phyloP scores from a whole-genome alignment of 2,888 invertebrate species.

The Agonopterix subpropinquella region DNA sequence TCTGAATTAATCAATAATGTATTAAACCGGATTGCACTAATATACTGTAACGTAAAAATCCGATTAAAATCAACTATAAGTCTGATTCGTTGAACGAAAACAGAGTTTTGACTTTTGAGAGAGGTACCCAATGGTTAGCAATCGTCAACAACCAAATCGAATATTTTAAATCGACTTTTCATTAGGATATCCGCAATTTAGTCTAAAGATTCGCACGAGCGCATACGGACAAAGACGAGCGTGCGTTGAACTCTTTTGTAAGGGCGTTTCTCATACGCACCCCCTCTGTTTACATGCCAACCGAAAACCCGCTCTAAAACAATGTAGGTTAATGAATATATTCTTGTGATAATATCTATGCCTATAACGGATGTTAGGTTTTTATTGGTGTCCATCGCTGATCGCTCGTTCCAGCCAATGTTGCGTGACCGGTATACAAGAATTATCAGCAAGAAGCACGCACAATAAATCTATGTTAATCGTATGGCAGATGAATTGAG shows the following conservation, averaged over 20 bases:
- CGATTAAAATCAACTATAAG: too few relatives aligned
- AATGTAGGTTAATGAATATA: conserved; percentile 36
- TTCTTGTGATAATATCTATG: conserved; percentile 23
- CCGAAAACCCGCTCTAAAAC: conserved; percentile 36
- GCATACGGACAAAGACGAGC: conserved; percentile 51
- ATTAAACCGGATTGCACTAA: too few relatives aligned
- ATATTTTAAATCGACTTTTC: too few relatives aligned
- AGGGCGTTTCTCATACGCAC: conserved; percentile 56
- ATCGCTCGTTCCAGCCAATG: conserved; percentile 31
- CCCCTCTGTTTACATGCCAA: conserved; percentile 25
- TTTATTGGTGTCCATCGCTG: conserved; percentile 34
- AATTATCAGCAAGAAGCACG: conserved; percentile 26
- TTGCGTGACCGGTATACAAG: conserved; percentile 40
- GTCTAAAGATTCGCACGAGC: conserved; percentile 40
- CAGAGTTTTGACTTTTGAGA: too few relatives aligned
- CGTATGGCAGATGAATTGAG: not conserved
- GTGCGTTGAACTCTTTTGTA: conserved; percentile 75
- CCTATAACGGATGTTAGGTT: conserved; percentile 47
- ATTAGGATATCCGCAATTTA: not conserved
- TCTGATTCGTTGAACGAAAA: too few relatives aligned
- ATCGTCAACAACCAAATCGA: too few relatives aligned
- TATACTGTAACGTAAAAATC: too few relatives aligned
- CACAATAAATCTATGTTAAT: conserved; percentile 12
- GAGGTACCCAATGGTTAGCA: too few relatives aligned
- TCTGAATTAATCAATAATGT: too few relatives aligned